These are phyloP conservation scores for Gambusia affinis DNA, from an alignment of 2,113 vertebrate genomes.

Conservation along the genomic window DNA sequence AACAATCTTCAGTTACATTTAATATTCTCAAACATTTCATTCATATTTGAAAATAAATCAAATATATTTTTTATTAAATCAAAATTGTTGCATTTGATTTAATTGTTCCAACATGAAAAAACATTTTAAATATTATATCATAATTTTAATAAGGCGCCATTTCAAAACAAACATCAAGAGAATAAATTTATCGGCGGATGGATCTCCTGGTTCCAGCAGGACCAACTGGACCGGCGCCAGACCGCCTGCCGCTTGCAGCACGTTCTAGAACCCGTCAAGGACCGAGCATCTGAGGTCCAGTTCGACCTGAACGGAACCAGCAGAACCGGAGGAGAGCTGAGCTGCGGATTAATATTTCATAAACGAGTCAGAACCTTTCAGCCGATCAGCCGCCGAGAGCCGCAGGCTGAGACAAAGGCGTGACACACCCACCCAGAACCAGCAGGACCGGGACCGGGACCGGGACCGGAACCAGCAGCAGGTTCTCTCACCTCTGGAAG, in stretches of 20 bases:
- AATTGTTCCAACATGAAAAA: not conserved
- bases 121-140: not conserved
- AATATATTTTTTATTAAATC: not conserved
- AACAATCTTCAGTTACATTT: not conserved
- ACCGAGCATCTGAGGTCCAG: not conserved
- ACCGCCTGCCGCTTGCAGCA: not conserved
- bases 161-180: too few species aligned
- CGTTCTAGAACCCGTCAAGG: not conserved
- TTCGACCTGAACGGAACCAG: not conserved
- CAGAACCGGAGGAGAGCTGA: not conserved
- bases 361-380: too few species aligned
- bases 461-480: not conserved
- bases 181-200: too few species aligned
- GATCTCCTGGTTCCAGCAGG: not conserved
- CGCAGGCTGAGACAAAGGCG: slow-evolving; percentile 15
- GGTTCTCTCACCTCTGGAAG: not conserved
- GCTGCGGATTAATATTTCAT: too few species aligned
- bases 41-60: not conserved
- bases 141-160: too few species aligned
- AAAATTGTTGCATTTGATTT: not conserved
- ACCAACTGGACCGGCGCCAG: not conserved
- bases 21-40: not conserved
- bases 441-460: not conserved
- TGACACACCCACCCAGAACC: slow-evolving; percentile 41
- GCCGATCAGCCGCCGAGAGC: not conserved